Percentiles rank a stretch among this genome's conserved stretches.
phyloP scores from a whole-genome alignment of 2,888 invertebrate genomes.

The Dolichomitus sp. region DNA sequence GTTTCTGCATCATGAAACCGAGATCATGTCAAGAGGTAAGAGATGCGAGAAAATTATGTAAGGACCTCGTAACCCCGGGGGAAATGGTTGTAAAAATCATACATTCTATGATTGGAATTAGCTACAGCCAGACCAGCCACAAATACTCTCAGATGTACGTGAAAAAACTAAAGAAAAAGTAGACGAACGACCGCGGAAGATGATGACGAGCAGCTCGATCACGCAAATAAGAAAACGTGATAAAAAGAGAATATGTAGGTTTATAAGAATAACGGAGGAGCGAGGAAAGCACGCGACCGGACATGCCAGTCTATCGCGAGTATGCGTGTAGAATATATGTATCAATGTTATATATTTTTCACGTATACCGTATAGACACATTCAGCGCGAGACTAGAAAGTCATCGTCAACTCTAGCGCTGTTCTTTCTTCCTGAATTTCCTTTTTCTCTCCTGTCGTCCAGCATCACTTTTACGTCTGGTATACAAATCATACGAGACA shows the following conservation, averaged over 20 bases:
- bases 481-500: not conserved
- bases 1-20: too few species aligned
- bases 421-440: conserved; percentile 34
- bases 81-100: not conserved
- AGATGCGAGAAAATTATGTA: not conserved
- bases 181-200: conserved; percentile 2
- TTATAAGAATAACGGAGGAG: not conserved
- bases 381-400: conserved; percentile 54
- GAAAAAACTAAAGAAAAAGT: not conserved
- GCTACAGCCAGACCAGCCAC: not conserved
- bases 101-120: conserved; percentile 1
- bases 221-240: conserved; percentile 26
- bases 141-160: not conserved
- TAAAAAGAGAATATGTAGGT: conserved; percentile 19
- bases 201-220: not conserved
- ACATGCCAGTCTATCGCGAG: conserved; percentile 10
- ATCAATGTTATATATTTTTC: conserved; percentile 11
- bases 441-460: conserved; percentile 45
- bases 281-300: conserved; percentile 34
- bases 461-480: conserved; percentile 50
- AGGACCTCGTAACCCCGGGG: not conserved
- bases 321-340: conserved; percentile 19
- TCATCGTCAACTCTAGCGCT: conserved; percentile 21
- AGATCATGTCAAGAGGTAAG: too few species aligned
- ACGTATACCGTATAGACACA: not conserved